Evolutionary conservation across 2,888 invertebrate genomes (phyloP), one percentile per base, ranked within the genome.

Genomic region (Nephrotoma appendiculata): DNA sequence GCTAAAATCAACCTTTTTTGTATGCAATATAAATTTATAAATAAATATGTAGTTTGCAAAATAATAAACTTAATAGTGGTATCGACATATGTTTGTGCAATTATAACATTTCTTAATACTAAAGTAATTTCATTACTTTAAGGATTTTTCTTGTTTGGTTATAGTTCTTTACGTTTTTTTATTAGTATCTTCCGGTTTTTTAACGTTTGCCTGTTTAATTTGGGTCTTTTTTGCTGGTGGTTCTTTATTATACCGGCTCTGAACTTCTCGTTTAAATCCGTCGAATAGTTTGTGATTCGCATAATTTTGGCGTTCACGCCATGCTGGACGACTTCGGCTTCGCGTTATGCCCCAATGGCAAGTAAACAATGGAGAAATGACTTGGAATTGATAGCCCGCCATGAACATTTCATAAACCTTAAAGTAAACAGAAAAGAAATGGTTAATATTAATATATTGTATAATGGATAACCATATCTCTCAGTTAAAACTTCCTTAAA

Each of bases 351-450:
- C 97, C 96, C 97, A 97, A 90, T 98, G 98, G 86, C 96, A 96
- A 0, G 97, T 97, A 92, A 97, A 98, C 86, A 96, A 94, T 0
- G 97, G 97, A 0, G 97, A 96, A 11, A 98, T 93, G 0, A 98
- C 97, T 89, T 95, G 94, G 92, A 98, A 97, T 90, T 96, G 95
- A 92, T 96, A 98, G 6, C 97, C 97, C 85, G 96, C 95, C 44
- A 97, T 94, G 90, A 94, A 96, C 96, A 97, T 97, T 92, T 98
- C 98, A 92, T 97, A 97, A 52, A 97, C 97, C 97, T 97, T 92
- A 15, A 44, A 85, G n/a, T 71, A 71, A 52, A 19, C 83, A 43
- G n/a, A 31, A 83, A 43, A 42, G 31, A 31, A 31, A 31, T 57
- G 15, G 57, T 57, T 57, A 57, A 57, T 57, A 19, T 31, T 31